Base-by-base conservation (phyloP, 2,113 vertebrate species). In the Amphiprion ocellaris region DNA sequence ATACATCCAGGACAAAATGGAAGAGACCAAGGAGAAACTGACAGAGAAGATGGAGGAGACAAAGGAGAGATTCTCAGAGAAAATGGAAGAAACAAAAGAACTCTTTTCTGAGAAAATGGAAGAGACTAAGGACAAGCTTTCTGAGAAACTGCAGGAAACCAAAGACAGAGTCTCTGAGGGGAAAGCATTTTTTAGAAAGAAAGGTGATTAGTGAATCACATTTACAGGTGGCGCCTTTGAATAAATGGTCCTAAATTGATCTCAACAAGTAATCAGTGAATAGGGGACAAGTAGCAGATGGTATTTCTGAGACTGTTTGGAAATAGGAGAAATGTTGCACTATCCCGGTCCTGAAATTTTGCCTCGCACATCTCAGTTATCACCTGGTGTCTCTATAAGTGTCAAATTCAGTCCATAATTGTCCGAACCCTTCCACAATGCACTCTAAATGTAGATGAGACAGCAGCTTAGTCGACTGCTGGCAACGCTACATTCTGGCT, bases 1-100 rank as follows among this genome's bases (percentile, higher is more conserved):
- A 24, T 98, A 96, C 89, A 69, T 99, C 1, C 97, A 98, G 28
- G 98, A 95, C 85, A 96, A 96, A 86, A 98, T 99, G 96, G 96
- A 96, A 81, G 97, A 97, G 92, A 97, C 97, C 0, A 97, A 94
- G 82, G 97, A 95, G 63, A 90, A 87, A 78, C 59, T 94, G 28
- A 68, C 92, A 0, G 94, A 91, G 52, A 95, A 93, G 67, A 94
- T 95, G 94, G 94, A 95, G 68, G 94, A 93, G 75, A 95, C 94
- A 0, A 95, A 94, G 79, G 94, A 91, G 70, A 94, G 94, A 23
- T 86, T 99, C 28, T 95, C 95, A 0, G 98, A 94, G 87, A 98
- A 96, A 81, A 97, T 99, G 93, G 96, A 96, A 69, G 97, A 97
- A 90, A 97, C 97, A 1, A 97, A 96, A 76, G 97, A 94, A 64